Percentiles rank a stretch among this genome's conserved stretches.
phyloP scores from a whole-genome alignment of 2,888 invertebrate genomes.

The Oasisia sp. region DNA sequence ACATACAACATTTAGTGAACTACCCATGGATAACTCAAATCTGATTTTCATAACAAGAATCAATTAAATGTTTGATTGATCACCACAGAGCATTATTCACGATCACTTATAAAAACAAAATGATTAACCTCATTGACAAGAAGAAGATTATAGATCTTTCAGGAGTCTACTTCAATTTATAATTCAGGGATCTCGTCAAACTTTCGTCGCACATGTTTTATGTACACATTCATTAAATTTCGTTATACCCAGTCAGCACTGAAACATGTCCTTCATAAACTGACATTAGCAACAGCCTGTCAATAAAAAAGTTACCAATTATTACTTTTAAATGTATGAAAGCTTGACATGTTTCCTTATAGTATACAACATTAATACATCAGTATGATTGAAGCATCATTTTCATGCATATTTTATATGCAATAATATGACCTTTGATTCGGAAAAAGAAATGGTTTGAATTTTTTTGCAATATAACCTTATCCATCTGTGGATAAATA shows the following conservation, averaged over 20 bases:
- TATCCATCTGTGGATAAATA: neutral
- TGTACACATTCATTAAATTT: neutral
- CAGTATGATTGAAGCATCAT: neutral
- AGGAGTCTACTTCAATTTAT: neutral
- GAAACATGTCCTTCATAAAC: neutral
- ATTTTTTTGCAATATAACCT: neutral
- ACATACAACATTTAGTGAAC: neutral
- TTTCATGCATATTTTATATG: neutral
- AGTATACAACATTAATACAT: neutral
- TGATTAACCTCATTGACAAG: slow-evolving; percentile 6
- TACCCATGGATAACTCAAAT: neutral
- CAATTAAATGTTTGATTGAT: neutral
- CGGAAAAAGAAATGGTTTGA: too few relatives aligned
- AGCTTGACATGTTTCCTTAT: neutral
- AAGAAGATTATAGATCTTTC: neutral
- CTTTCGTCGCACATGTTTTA: neutral
- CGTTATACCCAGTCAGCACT: neutral
- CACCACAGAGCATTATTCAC: neutral
- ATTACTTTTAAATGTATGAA: neutral
- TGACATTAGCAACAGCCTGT: neutral
- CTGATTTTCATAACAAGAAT: neutral
- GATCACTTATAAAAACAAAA: neutral
- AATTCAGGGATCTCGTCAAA: neutral
- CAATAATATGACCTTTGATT: too few relatives aligned
- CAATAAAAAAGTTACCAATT: neutral